Conservation (phyloP, 2,113 vertebrate genomes). For the Myxocyprinus asiaticus region DNA sequence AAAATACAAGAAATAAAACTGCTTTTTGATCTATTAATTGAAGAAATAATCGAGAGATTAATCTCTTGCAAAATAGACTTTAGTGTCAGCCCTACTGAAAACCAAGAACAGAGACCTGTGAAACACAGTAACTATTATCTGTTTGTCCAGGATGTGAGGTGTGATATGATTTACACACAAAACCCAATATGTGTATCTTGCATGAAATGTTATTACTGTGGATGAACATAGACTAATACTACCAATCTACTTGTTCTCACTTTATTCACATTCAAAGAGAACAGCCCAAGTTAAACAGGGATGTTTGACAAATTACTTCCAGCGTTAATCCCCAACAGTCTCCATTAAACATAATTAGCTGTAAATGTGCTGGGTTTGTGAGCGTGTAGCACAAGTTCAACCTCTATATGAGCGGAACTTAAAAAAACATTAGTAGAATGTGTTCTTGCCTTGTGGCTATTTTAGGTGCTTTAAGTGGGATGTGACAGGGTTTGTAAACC, state of each 20-base stretch:
- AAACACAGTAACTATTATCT: constrained; percentile 8
- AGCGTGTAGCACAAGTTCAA: background rate
- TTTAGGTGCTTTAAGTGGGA: constrained; percentile 33
- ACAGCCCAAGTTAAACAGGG: background rate
- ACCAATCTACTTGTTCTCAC: background rate
- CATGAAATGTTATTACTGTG: constrained; percentile 9
- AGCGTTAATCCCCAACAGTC: background rate
- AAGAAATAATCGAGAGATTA: no score
- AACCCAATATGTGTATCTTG: constrained; percentile 14
- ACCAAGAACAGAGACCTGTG: background rate
- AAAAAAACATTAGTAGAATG: background rate
- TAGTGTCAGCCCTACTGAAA: background rate
- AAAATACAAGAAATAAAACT: no score
- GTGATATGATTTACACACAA: constrained; percentile 22
- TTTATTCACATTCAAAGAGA: background rate
- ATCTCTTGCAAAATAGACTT: no score
- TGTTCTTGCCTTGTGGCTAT: constrained; percentile 12
- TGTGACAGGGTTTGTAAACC: constrained; percentile 7
- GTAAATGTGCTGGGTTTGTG: background rate
- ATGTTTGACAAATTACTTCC: background rate
- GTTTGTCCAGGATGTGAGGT: constrained; percentile 24
- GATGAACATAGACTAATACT: background rate
- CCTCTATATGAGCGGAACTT: background rate
- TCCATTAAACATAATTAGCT: background rate
- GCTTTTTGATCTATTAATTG: no score